A percentile compares a stretch with the other conserved stretches of the same genome.
Conservation (phyloP, 2,113 vertebrate genomes). For the Epinephelus cyanopodus region DNA sequence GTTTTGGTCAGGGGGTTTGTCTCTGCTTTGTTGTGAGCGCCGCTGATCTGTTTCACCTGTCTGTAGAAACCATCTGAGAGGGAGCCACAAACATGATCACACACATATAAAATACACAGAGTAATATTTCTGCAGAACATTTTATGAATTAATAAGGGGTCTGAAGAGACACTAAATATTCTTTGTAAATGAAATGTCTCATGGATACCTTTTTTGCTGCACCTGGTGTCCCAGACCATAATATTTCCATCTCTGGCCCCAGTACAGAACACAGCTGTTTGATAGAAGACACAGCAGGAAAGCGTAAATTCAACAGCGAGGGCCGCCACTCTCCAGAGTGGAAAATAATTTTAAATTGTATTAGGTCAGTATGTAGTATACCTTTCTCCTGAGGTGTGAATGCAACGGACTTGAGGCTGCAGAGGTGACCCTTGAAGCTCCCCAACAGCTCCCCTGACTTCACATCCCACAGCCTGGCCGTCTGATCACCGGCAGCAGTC, state of each 20-base stretch:
- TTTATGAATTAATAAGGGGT: not conserved
- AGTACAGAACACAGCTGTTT: conserved; percentile 94
- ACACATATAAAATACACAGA: not conserved
- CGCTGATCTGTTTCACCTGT: conserved; percentile 95
- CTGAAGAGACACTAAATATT: not conserved
- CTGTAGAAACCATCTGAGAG: conserved; percentile 95
- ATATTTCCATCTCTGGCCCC: conserved; percentile 98
- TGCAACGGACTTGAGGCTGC: conserved; percentile 96
- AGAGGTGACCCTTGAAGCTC: conserved; percentile 95
- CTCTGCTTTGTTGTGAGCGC: conserved; percentile 93
- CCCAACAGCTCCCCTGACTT: conserved; percentile 90
- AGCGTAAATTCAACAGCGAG: no score
- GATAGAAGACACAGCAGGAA: conserved; percentile 10
- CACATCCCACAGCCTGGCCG: conserved; percentile 95
- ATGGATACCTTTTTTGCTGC: conserved; percentile 94
- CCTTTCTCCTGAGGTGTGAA: conserved; percentile 93
- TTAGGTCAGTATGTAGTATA: conserved; percentile 62
- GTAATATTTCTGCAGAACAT: not conserved
- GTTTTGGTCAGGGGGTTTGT: conserved; percentile 86
- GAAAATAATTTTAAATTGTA: no score
- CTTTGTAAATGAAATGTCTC: not conserved
- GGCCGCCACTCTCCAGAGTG: no score
- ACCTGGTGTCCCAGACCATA: conserved; percentile 98
- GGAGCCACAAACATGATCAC: not conserved
- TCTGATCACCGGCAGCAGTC: conserved; percentile 96